These are phyloP conservation scores for Limosa lapponica DNA, from an alignment of 2,797 vertebrate species.

Conservation along the genomic window DNA sequence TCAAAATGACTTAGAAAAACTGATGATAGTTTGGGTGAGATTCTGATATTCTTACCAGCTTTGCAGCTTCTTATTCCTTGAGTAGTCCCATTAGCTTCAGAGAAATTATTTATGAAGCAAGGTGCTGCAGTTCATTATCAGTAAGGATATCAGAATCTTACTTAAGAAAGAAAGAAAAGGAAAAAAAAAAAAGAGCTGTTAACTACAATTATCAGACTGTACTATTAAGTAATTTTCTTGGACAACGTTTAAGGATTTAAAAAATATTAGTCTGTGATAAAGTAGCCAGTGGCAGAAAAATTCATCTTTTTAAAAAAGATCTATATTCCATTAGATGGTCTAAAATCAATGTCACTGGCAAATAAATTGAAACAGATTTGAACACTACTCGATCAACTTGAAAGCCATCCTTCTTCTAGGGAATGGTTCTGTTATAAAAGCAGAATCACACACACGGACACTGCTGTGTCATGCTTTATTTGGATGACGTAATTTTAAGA, in stretches of 20 bases:
- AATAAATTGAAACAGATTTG: conserved; percentile 5
- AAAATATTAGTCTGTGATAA: not conserved
- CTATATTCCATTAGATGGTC: not conserved
- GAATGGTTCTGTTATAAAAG: not conserved
- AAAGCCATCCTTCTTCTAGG: not conserved
- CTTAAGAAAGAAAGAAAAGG: not conserved
- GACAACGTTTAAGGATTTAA: conserved; percentile 6
- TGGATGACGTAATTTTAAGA: not conserved
- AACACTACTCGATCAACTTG: not conserved
- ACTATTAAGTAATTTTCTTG: not conserved
- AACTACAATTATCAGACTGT: conserved; percentile 21
- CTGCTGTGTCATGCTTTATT: not conserved
- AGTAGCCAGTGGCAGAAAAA: conserved; percentile 8
- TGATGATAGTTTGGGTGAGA: not conserved
- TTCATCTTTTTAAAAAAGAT: not conserved
- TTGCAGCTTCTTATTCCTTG: conserved; percentile 12
- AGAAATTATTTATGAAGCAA: conserved; percentile 28
- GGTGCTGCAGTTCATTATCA: conserved; percentile 5
- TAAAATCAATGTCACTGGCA: not conserved
- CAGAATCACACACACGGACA: not conserved
- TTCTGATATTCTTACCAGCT: conserved; percentile 32
- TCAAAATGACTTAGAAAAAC: not conserved
- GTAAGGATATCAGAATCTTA: conserved; percentile 50
- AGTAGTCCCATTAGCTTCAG: conserved; percentile 8
- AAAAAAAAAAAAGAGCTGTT: not conserved